phyloP scores from a whole-genome alignment of 2,888 invertebrate genomes.

The Gymnocheta viridis region DNA sequence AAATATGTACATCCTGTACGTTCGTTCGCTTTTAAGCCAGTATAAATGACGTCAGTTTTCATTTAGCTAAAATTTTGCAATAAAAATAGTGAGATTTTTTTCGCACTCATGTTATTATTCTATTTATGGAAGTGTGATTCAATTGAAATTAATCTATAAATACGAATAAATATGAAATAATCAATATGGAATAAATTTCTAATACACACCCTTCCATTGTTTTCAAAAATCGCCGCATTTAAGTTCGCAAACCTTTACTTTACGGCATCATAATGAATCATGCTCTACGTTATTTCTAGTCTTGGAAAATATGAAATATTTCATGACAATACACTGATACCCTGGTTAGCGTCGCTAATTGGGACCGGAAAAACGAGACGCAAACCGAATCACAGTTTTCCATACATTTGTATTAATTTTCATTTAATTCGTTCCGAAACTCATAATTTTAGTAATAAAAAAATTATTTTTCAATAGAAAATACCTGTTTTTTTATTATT shows the following conservation, averaged over 20 bases:
- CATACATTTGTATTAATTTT: too few relatives aligned
- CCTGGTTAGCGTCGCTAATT: too few relatives aligned
- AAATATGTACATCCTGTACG: not conserved
- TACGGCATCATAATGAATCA: not conserved
- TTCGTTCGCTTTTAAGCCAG: not conserved
- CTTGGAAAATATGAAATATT: not conserved
- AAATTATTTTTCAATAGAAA: not conserved
- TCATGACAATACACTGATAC: not conserved
- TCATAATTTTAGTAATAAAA: too few relatives aligned
- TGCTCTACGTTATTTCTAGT: not conserved
- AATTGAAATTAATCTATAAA: conserved; percentile 30
- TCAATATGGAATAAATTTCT: conserved; percentile 31
- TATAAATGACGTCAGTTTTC: conserved; percentile 59
- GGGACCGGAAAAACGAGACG: too few relatives aligned
- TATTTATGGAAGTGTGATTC: conserved; percentile 56
- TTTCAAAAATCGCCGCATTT: not conserved
- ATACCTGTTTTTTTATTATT: too few relatives aligned
- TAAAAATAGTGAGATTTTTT: not conserved
- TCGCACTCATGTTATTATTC: not conserved
- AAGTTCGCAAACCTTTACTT: not conserved
- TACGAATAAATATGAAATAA: conserved; percentile 17
- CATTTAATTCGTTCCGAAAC: too few relatives aligned
- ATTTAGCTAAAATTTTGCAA: not conserved
- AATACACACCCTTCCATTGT: conserved; percentile 28
- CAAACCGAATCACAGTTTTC: too few relatives aligned